Percentiles rank a stretch among this genome's conserved stretches.
phyloP scores from a whole-genome alignment of 2,113 vertebrate genomes.

The Mesoclemmys tuberculata region DNA sequence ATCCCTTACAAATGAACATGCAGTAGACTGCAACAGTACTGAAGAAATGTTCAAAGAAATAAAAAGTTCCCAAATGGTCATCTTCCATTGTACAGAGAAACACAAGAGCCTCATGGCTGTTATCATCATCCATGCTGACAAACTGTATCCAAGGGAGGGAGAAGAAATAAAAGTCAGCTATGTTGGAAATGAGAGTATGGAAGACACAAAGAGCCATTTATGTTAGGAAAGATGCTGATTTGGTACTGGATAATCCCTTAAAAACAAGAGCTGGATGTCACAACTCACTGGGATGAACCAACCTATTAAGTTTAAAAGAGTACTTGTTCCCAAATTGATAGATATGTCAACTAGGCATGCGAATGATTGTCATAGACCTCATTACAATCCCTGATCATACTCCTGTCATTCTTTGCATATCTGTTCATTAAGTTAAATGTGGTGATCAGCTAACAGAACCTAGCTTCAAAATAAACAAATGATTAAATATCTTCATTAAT shows the following conservation, averaged over 20 bases:
- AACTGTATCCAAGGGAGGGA: too few relatives aligned
- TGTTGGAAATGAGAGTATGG: not conserved
- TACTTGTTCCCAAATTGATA: conserved; percentile 46
- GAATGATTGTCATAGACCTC: conserved; percentile 38
- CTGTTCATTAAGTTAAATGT: not conserved
- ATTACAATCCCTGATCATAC: conserved; percentile 30
- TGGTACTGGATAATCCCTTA: not conserved
- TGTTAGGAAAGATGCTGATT: not conserved
- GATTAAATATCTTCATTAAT: not conserved
- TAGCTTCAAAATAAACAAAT: conserved; percentile 28
- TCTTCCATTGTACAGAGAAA: not conserved
- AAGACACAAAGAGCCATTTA: not conserved
- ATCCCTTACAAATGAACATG: too few relatives aligned
- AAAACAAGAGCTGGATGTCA: not conserved
- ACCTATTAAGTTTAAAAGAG: conserved; percentile 47
- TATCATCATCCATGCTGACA: not conserved
- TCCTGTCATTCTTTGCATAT: not conserved
- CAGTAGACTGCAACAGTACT: not conserved
- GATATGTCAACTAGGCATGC: conserved; percentile 13
- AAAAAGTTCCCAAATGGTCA: not conserved
- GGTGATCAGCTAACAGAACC: conserved; percentile 11
- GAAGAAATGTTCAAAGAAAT: not conserved
- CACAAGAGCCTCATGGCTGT: not conserved
- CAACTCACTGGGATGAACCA: not conserved
- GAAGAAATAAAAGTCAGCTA: not conserved